These are phyloP conservation scores for Ochlodes sylvanus DNA, from an alignment of 2,888 invertebrate species.

Conservation along the genomic window DNA sequence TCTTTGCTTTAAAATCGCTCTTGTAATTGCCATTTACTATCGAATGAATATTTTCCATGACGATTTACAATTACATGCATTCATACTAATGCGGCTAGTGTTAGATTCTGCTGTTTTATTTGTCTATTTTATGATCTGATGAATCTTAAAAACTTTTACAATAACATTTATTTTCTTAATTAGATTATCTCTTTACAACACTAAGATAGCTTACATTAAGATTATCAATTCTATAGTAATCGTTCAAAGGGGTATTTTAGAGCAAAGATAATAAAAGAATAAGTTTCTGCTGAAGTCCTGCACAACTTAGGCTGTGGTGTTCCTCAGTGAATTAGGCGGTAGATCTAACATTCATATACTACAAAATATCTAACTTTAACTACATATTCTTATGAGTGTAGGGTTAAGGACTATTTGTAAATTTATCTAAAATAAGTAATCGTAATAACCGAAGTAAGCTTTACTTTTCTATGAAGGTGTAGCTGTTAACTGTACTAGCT, in stretches of 20 bases:
- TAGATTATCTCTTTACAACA: too few species aligned
- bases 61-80: too few species aligned
- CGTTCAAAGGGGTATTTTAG: background rate
- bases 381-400: conserved; percentile 83
- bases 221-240: conserved; percentile 4
- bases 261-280: conserved; percentile 11
- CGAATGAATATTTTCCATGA: background rate
- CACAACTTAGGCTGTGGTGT: conserved; percentile 17
- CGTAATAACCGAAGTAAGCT: conserved; percentile 73
- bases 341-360: conserved; percentile 38
- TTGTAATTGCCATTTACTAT: background rate
- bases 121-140: too few species aligned
- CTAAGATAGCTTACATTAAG: too few species aligned
- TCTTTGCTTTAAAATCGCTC: background rate
- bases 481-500: conserved; percentile 62
- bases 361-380: conserved; percentile 48
- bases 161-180: too few species aligned
- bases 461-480: conserved; percentile 77
- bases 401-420: conserved; percentile 76
- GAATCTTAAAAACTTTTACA: too few species aligned
- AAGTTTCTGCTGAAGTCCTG: conserved; percentile 14
- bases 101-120: too few species aligned
- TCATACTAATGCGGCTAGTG: too few species aligned
- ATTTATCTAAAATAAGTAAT: conserved; percentile 61
- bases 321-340: conserved; percentile 57